These are phyloP conservation scores for Akabosia matsudoensis DNA, from an alignment of 1,140 invertebrate genomes.

Conservation along the genomic window DNA sequence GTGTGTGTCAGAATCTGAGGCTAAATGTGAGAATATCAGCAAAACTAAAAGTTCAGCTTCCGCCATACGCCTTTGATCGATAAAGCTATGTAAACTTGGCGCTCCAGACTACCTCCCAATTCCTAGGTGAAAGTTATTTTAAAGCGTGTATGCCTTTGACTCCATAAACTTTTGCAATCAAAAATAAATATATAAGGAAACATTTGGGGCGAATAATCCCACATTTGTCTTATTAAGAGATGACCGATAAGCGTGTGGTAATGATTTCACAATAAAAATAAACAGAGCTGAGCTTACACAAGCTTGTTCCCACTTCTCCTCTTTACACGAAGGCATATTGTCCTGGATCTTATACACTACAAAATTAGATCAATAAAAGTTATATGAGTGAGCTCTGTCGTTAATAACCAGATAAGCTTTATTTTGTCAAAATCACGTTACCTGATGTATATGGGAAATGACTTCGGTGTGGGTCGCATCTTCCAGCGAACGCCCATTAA, in stretches of 20 bases:
- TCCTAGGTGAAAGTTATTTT: no score
- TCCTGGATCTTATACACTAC: slow-evolving; percentile 89
- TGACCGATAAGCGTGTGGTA: neutral
- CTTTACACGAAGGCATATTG: slow-evolving; percentile 87
- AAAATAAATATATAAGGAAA: neutral
- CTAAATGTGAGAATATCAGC: no score
- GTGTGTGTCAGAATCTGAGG: no score
- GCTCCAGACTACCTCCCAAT: no score
- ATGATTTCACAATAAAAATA: neutral
- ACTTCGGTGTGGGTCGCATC: slow-evolving; percentile 84
- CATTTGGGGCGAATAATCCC: neutral
- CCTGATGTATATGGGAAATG: slow-evolving; percentile 90
- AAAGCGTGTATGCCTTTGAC: no score
- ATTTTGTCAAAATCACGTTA: no score
- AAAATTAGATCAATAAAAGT: slow-evolving; percentile 51
- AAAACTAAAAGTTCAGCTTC: no score
- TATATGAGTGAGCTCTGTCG: neutral
- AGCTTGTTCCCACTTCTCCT: slow-evolving; percentile 77
- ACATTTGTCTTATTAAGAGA: neutral
- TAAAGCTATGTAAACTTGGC: no score
- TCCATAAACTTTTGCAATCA: no score
- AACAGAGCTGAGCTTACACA: slow-evolving; percentile 64
- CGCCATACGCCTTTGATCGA: no score
- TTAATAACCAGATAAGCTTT: slow-evolving; percentile 19
- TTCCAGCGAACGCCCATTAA: slow-evolving; percentile 85